Conservation (phyloP, 2,888 invertebrate species). For the Macrophya annulata region DNA sequence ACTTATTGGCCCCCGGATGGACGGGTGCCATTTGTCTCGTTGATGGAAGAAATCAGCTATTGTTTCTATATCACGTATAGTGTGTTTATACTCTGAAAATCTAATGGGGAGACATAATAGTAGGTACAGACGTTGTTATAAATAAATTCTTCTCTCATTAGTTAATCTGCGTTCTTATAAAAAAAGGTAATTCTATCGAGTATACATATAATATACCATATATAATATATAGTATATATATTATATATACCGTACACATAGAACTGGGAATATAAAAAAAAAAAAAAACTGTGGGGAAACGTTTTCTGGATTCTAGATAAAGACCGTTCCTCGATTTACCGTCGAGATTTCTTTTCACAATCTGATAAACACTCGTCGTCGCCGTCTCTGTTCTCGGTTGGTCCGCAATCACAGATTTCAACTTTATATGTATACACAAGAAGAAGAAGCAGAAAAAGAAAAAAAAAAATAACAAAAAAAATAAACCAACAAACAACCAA, state of each 20-base stretch:
- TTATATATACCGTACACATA: not conserved
- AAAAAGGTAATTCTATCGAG: constrained; percentile 1
- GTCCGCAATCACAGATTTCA: not conserved
- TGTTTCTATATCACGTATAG: constrained; percentile 9
- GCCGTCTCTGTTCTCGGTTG: constrained; percentile 22
- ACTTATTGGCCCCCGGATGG: constrained; percentile 71
- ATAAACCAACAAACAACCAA: too few relatives aligned
- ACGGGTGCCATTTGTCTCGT: constrained; percentile 71
- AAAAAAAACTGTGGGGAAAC: constrained; percentile 22
- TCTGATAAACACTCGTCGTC: constrained; percentile 36
- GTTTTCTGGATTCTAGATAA: constrained; percentile 51
- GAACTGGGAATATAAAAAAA: constrained; percentile 23
- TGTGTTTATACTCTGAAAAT: not conserved
- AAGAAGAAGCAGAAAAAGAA: not conserved
- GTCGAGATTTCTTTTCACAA: constrained; percentile 39
- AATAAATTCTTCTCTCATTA: constrained; percentile 5
- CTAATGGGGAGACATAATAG: not conserved
- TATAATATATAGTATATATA: not conserved
- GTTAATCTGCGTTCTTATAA: not conserved
- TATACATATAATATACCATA: not conserved
- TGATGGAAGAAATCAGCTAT: constrained; percentile 39
- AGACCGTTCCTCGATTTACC: constrained; percentile 52
- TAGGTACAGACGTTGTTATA: not conserved
- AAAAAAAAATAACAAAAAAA: too few relatives aligned
- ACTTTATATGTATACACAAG: not conserved